Evolutionary conservation across 2,113 vertebrate genomes (phyloP).

Genomic region (Columba janthina): DNA sequence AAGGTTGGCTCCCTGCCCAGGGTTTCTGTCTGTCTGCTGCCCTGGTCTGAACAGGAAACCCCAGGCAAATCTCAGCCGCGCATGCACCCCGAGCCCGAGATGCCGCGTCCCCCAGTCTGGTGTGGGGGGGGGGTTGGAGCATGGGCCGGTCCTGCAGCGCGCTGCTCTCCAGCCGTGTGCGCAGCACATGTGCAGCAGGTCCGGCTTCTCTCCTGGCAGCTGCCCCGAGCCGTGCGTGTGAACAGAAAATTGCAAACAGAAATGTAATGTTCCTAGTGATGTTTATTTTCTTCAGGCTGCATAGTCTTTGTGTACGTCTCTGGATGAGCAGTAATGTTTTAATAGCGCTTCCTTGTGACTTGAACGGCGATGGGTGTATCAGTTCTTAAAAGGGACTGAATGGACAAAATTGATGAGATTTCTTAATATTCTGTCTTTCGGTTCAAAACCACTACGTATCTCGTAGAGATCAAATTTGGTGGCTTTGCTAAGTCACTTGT

Average conservation of each 20-base stretch:
- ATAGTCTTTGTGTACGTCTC: neutral
- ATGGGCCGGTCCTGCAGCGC: too few species aligned
- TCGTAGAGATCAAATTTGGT: neutral
- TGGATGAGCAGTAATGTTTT: neutral
- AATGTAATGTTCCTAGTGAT: neutral
- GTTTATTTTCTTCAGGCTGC: neutral
- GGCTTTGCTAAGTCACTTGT: neutral
- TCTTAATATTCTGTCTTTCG: neutral
- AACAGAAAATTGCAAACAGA: neutral
- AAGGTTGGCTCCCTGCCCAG: neutral
- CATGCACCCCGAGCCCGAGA: neutral
- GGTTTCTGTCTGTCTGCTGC: conserved; percentile 13
- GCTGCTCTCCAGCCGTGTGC: neutral
- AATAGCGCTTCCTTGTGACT: neutral
- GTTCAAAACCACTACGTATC: neutral
- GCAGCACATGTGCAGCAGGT: neutral
- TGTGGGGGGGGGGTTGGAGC: too few species aligned
- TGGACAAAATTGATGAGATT: neutral
- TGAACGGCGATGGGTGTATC: accelerated
- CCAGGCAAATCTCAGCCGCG: neutral
- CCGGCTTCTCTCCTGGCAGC: neutral
- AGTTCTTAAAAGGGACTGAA: neutral
- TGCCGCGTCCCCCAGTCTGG: accelerated
- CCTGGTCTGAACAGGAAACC: conserved; percentile 39
- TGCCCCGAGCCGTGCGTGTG: neutral